Conservation (phyloP, 2,797 vertebrate species). For the Huso huso region DNA sequence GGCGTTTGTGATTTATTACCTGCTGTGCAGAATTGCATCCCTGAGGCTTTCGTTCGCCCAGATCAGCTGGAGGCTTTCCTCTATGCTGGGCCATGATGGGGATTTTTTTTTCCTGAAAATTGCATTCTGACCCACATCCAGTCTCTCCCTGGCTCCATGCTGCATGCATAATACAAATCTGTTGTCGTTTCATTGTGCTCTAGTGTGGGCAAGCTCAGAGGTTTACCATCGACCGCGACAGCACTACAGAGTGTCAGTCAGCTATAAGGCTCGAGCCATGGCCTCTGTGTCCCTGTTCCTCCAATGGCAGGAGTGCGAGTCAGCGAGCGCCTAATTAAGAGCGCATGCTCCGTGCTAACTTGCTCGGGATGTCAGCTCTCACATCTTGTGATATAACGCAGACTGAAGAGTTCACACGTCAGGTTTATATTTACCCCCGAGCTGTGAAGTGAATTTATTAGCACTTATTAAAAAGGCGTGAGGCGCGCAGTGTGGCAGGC, state of each 20-base stretch:
- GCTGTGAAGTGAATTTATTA: slow-evolving; percentile 10
- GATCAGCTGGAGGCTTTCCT: background rate
- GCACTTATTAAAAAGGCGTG: slow-evolving; percentile 5
- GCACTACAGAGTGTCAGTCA: too few species aligned
- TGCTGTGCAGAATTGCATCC: too few species aligned
- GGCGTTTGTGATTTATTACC: too few species aligned
- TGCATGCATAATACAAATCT: background rate
- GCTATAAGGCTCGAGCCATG: too few species aligned
- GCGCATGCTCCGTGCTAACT: background rate
- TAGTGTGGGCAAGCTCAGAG: too few species aligned
- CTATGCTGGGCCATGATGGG: background rate
- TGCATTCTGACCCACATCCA: background rate
- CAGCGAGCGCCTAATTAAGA: background rate
- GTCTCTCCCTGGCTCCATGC: background rate
- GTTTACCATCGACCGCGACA: too few species aligned
- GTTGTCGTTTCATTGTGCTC: background rate
- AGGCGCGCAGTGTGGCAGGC: background rate
- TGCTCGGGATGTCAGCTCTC: background rate
- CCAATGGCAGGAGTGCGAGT: too few species aligned
- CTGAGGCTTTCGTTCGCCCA: too few species aligned
- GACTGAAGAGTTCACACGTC: slow-evolving; percentile 4
- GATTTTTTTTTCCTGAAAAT: background rate
- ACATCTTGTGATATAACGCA: slow-evolving; percentile 1
- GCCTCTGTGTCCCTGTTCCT: too few species aligned
- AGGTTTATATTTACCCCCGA: slow-evolving; percentile 3